These are phyloP conservation scores for Keiferia lycopersicella DNA, from an alignment of 2,888 invertebrate species.

Conservation along the genomic window DNA sequence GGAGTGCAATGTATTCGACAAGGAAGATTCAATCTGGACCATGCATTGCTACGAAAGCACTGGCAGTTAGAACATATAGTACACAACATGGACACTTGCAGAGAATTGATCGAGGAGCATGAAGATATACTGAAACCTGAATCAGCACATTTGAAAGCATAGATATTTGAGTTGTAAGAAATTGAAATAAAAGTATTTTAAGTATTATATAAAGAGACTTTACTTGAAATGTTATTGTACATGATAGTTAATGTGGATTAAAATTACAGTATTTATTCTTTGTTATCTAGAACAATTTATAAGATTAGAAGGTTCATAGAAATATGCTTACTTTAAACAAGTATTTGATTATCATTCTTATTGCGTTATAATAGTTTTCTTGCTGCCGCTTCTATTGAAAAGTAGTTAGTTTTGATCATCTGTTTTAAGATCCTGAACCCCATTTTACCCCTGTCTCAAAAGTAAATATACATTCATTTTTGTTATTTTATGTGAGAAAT, in stretches of 20 bases:
- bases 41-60: conserved; percentile 90
- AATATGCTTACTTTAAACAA: too few relatives aligned
- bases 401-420: too few relatives aligned
- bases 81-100: conserved; percentile 83
- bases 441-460: too few relatives aligned
- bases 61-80: conserved; percentile 88
- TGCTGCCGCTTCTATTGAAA: too few relatives aligned
- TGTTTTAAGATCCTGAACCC: too few relatives aligned
- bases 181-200: conserved; percentile 1
- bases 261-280: neutral
- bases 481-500: too few relatives aligned
- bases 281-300: neutral
- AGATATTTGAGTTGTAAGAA: neutral
- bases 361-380: too few relatives aligned
- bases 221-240: neutral
- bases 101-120: conserved; percentile 76
- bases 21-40: conserved; percentile 88
- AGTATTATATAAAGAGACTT: neutral
- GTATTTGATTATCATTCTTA: too few relatives aligned
- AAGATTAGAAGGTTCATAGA: too few relatives aligned
- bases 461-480: too few relatives aligned
- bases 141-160: conserved; percentile 54
- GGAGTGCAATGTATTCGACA: conserved; percentile 90
- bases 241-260: too few relatives aligned
- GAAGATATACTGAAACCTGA: conserved; percentile 64